Evolutionary conservation across 2,797 vertebrate genomes (phyloP).

Genomic region (Danio jaintianensis): DNA sequence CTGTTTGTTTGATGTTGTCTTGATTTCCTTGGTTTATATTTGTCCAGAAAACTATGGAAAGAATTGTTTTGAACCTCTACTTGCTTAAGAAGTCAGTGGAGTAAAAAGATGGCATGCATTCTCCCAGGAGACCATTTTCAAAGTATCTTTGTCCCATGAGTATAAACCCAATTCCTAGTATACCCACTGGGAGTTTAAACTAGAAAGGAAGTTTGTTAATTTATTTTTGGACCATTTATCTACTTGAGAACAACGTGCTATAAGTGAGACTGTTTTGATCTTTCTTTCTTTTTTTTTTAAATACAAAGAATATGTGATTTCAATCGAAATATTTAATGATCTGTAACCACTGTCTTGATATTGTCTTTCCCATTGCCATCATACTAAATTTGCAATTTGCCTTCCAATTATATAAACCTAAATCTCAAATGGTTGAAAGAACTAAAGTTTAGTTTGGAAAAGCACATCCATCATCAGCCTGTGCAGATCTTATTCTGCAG

Average conservation of each 20-base stretch:
- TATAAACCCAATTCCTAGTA: constrained; percentile 16
- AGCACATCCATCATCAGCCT: constrained; percentile 13
- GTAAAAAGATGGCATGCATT: constrained; percentile 14
- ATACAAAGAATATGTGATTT: background rate
- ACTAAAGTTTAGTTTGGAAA: constrained; percentile 17
- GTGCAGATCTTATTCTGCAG: constrained; percentile 51
- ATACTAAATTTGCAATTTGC: constrained; percentile 3
- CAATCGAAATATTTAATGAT: background rate
- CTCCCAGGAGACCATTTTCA: constrained; percentile 48
- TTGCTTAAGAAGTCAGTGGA: constrained; percentile 31
- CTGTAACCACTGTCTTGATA: constrained; percentile 2
- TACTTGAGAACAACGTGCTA: background rate
- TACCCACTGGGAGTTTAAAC: background rate
- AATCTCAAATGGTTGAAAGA: background rate
- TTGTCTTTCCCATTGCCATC: background rate
- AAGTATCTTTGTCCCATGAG: constrained; percentile 61
- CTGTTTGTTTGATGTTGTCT: constrained; percentile 32
- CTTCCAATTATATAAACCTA: background rate
- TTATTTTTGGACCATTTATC: constrained; percentile 4
- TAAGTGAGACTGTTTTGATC: background rate
- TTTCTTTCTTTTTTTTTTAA: background rate
- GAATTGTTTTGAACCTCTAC: constrained; percentile 28
- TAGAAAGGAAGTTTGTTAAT: background rate
- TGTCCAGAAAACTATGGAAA: constrained; percentile 8
- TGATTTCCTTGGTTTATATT: constrained; percentile 41